Conservation (phyloP, 2,888 invertebrate species). For the Cephus nigrinus region DNA sequence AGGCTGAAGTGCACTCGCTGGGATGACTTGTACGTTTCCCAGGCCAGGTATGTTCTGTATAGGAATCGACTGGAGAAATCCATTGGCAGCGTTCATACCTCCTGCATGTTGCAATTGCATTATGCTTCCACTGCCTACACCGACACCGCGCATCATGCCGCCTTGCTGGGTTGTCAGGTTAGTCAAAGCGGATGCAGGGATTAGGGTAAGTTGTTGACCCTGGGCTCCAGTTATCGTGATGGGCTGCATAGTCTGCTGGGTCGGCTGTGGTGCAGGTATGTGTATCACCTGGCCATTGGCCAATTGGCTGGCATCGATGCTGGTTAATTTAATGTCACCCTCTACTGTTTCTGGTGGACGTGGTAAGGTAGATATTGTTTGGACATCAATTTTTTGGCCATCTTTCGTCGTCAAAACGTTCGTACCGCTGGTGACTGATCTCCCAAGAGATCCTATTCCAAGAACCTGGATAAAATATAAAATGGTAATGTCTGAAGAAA, state of each 20-base stretch:
- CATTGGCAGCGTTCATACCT: slow-evolving; percentile 66
- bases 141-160: slow-evolving; percentile 55
- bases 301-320: slow-evolving; percentile 60
- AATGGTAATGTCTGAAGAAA: background rate
- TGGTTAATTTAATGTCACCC: slow-evolving; percentile 59
- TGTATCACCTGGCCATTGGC: slow-evolving; percentile 62
- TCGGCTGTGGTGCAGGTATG: slow-evolving; percentile 50
- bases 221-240: slow-evolving; percentile 78
- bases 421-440: slow-evolving; percentile 45
- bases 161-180: slow-evolving; percentile 58
- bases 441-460: slow-evolving; percentile 56
- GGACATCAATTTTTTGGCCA: slow-evolving; percentile 62
- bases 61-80: slow-evolving; percentile 74
- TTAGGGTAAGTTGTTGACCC: slow-evolving; percentile 87
- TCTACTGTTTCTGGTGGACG: slow-evolving; percentile 54
- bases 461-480: slow-evolving; percentile 45
- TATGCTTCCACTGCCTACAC: slow-evolving; percentile 62
- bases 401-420: slow-evolving; percentile 62
- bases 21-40: slow-evolving; percentile 85
- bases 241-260: slow-evolving; percentile 69
- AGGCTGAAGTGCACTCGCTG: slow-evolving; percentile 71
- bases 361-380: slow-evolving; percentile 53
- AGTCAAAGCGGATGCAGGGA: slow-evolving; percentile 76
- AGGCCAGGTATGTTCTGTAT: slow-evolving; percentile 83
- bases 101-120: slow-evolving; percentile 68